Base-by-base conservation (phyloP, 1,140 invertebrate species). In the Drosophila grimshawi region DNA sequence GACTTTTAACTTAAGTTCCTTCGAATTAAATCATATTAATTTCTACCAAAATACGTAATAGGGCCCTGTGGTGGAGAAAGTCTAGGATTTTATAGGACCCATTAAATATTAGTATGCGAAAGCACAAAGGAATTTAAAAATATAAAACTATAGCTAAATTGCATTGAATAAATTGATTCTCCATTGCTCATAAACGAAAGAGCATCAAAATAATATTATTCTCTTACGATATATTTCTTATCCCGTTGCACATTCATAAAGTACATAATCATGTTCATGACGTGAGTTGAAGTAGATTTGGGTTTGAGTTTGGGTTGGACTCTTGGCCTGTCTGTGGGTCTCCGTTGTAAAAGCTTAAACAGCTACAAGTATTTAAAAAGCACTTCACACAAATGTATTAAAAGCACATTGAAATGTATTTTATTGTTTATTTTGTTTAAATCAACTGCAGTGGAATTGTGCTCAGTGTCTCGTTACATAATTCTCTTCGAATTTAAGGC, bases 231-330 rank as follows among this genome's bases (percentile, higher is more conserved):
- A n/a, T 3, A n/a, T n/a, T 43, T 35, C 80, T 79, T 66, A 65
- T 74, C 67, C 62, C 55, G 53, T 72, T 82, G 76, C 83, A 88
- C 83, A 86, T 88, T 88, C 80, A 86, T 86, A 86, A 86, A 86
- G 83, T 86, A 82, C 83, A 88, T 88, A 86, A 86, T 86, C 83
- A 82, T 86, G 83, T 86, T 86, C 83, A 86, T 86, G 83, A 86
- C 83, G 83, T 86, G 83, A 71, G 66, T 72, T 88, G 65, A 88
- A 88, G 83, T 88, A 79, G 83, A 46, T 83, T 11, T 51, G 32
- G 45, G 56, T 35, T 32, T 33, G 10, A 8, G 52, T 41, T 19
- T 27, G 55, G 52, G 37, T 63, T n/a, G 48, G 43, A 55, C 33
- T 43, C 49, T 11, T 41, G 32, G 61, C 3, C 52, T 41, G 30